Evolutionary conservation across 2,113 vertebrate species (phyloP), one percentile per base, ranked within the genome.

Genomic region (Hyperopisus bebe): DNA sequence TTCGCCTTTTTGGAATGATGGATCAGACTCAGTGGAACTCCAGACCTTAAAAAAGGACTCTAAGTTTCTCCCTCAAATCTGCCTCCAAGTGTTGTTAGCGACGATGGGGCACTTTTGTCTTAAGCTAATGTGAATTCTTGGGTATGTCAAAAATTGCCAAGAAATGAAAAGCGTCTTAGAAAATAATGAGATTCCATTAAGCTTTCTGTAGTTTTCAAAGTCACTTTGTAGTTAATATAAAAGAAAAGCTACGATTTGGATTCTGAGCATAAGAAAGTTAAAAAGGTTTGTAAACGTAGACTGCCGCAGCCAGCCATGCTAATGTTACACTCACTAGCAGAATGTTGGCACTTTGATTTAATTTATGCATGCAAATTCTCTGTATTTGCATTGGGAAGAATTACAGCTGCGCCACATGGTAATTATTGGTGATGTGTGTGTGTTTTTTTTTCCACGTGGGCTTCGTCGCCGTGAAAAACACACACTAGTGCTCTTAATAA

Each of bases 151-250:
- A 87, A 87, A 87, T 87, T 87, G 50, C 47, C 85, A 42, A 50
- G 48, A 86, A 86, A 51, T 19, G 87, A 62, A 66, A 42, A 74
- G 7, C 15, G 87, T 10, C 62, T 88, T 17, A 74, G 58, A 74
- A 31, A 88, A 88, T 53, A 87, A 87, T 53, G 47, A 51, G 27
- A 48, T 53, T 87, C 85, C 85, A 87, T 87, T 87, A 87, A 87
- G 85, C 85, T 87, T 87, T 21, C n/a, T 87, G 85, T 53, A 55
- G 85, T 55, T 87, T 87, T 87, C 85, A 87, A 87, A 87, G 85
- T 87, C 85, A 55, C 85, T 87, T 87, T 87, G 50, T 87, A 87
- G 85, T 53, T 53, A 53, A 53, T 53, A 53, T 87, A 87, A 87
- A 87, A 87, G 51, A 47, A 88, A n/a, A 44, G 58, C n/a, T 39